phyloP scores from a whole-genome alignment of 2,113 vertebrate species.

The Silurus asotus region DNA sequence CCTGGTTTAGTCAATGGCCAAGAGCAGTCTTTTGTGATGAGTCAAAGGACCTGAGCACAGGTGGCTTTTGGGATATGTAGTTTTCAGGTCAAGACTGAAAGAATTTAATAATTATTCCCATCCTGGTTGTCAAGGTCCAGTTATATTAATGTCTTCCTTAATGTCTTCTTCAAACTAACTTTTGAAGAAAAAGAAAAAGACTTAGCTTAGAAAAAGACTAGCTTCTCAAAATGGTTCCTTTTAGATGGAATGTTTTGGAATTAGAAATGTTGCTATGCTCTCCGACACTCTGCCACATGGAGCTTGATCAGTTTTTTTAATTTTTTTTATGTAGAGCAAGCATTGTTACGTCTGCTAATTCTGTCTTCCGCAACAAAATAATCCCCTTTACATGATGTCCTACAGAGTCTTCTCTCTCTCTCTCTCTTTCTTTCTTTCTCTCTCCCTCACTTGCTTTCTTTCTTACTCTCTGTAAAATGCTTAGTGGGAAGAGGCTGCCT shows the following conservation, averaged over 20 bases:
- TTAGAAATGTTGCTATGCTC: not conserved
- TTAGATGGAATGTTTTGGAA: not conserved
- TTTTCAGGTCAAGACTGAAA: not conserved
- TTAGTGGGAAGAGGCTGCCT: slow-evolving; percentile 66
- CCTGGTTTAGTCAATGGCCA: not conserved
- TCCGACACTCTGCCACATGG: not conserved
- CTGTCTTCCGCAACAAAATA: slow-evolving; percentile 22
- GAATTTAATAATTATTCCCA: not conserved
- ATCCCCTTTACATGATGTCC: slow-evolving; percentile 24
- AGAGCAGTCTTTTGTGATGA: not conserved
- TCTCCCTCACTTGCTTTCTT: slow-evolving; percentile 49
- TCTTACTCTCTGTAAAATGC: slow-evolving; percentile 65
- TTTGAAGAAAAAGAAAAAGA: too few species aligned
- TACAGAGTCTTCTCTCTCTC: not conserved
- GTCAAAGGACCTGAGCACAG: not conserved
- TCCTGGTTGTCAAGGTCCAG: not conserved
- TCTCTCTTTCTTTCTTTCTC: slow-evolving; percentile 43
- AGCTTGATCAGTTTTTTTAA: slow-evolving; percentile 33
- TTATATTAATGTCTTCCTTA: not conserved
- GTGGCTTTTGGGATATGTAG: not conserved
- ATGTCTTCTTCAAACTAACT: not conserved
- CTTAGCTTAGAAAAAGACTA: not conserved
- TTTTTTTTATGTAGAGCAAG: not conserved
- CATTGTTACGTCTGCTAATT: slow-evolving; percentile 18
- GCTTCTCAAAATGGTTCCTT: not conserved